Evolutionary conservation across 2,797 vertebrate species (phyloP), one percentile per base, ranked within the genome.

Genomic region (Oreonectes daqikongensis): DNA sequence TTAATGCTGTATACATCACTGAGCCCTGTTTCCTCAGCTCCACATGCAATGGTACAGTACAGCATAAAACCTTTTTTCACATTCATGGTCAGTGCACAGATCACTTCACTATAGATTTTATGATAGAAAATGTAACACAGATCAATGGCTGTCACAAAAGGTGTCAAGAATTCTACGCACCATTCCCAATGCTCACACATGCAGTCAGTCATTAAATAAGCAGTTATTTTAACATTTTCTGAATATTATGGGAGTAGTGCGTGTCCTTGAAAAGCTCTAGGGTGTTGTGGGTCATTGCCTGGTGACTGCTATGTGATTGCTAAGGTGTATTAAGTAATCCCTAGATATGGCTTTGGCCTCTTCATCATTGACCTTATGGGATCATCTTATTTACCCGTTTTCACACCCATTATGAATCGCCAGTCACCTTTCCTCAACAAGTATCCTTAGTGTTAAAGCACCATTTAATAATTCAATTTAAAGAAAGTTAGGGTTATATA

Each of bases 161-260:
- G 53, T 59, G 52, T 60, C 8, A 28, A n/a, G 1, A 5, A 48
- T 75, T 66, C 20, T 14, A 18, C 10, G 38, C 46, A 64, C 20
- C 35, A 53, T 65, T 74, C 30, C 30, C 15, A 52, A 7, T 28
- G 17, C n/a, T 66, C 35, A 18, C 72, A 74, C 48, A 11, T 32
- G 24, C 12, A 32, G 50, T 59, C 50, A 38, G 20, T n/a, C 40
- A 40, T 40, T 5, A 20, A 64, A 73, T 18, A 61, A 59, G 9
- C n/a, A n/a, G n/a, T n/a, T n/a, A 38, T 26, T 70, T 70, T 8
- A 32, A 32, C 0, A 46, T 72, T 46, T 24, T 28, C 9, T n/a
- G 20, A 70, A 30, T 48, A 22, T 22, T 30, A 61, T 35, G 20
- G 24, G 15, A n/a, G 40, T 48, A 28, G 20, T 50, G 20, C 28